These are phyloP conservation scores for Poeciliopsis presidionis DNA, from an alignment of 2,797 vertebrate genomes.

Conservation along the genomic window DNA sequence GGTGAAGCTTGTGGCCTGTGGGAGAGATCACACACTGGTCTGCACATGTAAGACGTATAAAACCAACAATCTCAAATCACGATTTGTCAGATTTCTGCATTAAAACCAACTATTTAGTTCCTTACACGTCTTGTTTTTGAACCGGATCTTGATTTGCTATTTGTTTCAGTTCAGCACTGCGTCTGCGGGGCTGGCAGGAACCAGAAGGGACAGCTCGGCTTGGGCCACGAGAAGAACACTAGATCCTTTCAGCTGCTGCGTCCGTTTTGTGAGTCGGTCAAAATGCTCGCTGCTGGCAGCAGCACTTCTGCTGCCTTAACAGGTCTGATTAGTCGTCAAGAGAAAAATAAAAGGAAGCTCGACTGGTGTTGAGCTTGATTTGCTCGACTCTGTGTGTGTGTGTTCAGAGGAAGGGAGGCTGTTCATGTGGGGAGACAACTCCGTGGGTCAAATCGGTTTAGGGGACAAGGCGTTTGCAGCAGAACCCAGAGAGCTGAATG, in stretches of 20 bases:
- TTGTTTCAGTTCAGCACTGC: conserved; percentile 76
- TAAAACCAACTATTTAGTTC: neutral
- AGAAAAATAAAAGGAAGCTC: neutral
- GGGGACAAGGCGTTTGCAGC: conserved; percentile 68
- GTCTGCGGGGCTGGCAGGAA: conserved; percentile 87
- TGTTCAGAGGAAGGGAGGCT: conserved; percentile 86
- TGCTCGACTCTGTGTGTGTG: conserved; percentile 8
- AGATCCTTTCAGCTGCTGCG: conserved; percentile 81
- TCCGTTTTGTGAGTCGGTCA: conserved; percentile 82
- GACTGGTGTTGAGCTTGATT: neutral
- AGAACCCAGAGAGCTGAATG: conserved; percentile 82
- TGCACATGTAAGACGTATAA: conserved; percentile 84
- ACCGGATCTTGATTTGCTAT: neutral
- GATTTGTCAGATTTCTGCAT: neutral
- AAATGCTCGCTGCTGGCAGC: conserved; percentile 88
- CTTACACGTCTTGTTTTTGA: neutral
- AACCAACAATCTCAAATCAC: neutral
- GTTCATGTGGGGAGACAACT: conserved; percentile 93
- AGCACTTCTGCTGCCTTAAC: conserved; percentile 90
- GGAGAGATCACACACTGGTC: conserved; percentile 88
- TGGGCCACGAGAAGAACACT: conserved; percentile 84
- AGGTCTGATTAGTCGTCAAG: conserved; percentile 70
- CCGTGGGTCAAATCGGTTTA: conserved; percentile 89
- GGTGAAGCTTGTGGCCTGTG: conserved; percentile 88
- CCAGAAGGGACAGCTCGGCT: conserved; percentile 87